Conservation (phyloP, 2,113 vertebrate genomes). For the Platichthys flesus region DNA sequence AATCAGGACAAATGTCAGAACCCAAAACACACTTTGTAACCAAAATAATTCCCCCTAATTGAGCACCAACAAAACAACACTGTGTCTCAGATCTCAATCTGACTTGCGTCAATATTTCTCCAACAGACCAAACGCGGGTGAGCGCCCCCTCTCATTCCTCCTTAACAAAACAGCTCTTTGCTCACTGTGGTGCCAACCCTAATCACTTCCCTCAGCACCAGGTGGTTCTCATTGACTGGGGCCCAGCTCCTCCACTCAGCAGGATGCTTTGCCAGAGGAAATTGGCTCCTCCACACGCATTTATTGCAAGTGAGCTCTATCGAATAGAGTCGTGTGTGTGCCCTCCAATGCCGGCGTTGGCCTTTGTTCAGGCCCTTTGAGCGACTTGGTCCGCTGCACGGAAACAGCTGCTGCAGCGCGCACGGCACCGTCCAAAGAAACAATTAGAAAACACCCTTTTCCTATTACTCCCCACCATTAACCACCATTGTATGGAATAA, state of each 20-base stretch:
- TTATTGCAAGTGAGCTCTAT: slow-evolving; percentile 64
- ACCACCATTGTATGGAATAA: slow-evolving; percentile 65
- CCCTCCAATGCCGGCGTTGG: slow-evolving; percentile 37
- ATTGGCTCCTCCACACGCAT: slow-evolving; percentile 69
- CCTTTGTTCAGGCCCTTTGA: slow-evolving; percentile 49
- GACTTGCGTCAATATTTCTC: slow-evolving; percentile 68
- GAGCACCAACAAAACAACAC: slow-evolving; percentile 62
- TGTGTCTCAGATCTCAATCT: slow-evolving; percentile 41
- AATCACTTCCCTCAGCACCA: slow-evolving; percentile 79
- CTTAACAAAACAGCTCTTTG: slow-evolving; percentile 67
- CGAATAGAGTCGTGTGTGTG: slow-evolving; percentile 31
- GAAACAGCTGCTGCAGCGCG: slow-evolving; percentile 71
- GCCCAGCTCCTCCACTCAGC: slow-evolving; percentile 63
- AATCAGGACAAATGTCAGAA: slow-evolving; percentile 45
- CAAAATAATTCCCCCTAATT: slow-evolving; percentile 62
- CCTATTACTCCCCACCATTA: slow-evolving; percentile 67
- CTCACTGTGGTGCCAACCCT: slow-evolving; percentile 67
- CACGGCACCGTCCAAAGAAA: slow-evolving; percentile 56
- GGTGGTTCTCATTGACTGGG: slow-evolving; percentile 79
- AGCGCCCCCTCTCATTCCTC: slow-evolving; percentile 35
- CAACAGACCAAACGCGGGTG: slow-evolving; percentile 53
- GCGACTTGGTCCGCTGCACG: slow-evolving; percentile 18
- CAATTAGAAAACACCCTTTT: slow-evolving; percentile 73
- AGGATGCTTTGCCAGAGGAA: slow-evolving; percentile 73
- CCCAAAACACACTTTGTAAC: slow-evolving; percentile 54